Percentiles rank a stretch among this genome's conserved stretches.
These are phyloP conservation scores for Nasonia longicornis DNA, from an alignment of 1,140 invertebrate genomes.

Conservation along the genomic window DNA sequence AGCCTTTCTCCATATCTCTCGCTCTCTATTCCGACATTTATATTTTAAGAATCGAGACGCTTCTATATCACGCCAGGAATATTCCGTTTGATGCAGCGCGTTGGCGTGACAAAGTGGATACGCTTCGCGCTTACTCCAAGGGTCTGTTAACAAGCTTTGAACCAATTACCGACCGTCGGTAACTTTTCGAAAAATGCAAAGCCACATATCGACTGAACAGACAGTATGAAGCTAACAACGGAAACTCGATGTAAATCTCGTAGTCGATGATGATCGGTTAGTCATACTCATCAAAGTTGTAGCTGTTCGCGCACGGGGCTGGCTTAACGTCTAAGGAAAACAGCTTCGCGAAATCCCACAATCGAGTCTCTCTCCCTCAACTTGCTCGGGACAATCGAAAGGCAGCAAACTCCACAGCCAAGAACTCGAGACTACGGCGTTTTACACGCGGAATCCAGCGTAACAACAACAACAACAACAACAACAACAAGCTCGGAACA, in stretches of 20 bases:
- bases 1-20: background rate
- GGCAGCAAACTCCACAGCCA: constrained; percentile 1
- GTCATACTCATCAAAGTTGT: background rate
- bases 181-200: too few species aligned
- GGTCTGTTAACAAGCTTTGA: too few species aligned
- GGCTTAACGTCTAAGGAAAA: background rate
- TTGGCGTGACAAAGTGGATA: background rate
- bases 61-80: background rate
- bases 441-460: too few species aligned
- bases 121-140: too few species aligned
- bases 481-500: background rate
- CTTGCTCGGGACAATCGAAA: background rate
- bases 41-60: background rate
- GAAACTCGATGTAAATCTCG: too few species aligned
- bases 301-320: background rate
- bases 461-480: background rate
- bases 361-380: background rate
- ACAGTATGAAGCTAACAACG: too few species aligned
- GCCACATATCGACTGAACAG: too few species aligned
- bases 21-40: background rate
- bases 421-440: too few species aligned
- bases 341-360: background rate
- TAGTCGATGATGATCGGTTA: background rate
- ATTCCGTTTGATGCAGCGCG: background rate
- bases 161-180: too few species aligned